Percentiles rank a stretch among this genome's conserved stretches.
phyloP scores from a whole-genome alignment of 2,113 vertebrate species.

The Petrocephalus zakoni region DNA sequence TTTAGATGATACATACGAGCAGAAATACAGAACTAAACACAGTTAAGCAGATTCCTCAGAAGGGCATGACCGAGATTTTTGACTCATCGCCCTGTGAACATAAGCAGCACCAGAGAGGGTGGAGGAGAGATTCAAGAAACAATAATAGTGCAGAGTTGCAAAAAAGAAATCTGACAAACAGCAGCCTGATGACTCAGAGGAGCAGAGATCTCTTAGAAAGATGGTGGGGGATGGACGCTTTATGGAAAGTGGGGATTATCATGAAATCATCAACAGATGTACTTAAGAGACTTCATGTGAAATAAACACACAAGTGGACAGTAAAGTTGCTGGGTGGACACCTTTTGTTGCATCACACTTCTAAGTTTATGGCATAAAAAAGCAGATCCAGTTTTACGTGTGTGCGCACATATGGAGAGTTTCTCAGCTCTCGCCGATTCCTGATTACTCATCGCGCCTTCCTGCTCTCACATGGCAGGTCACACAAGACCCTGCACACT shows the following conservation, averaged over 20 bases:
- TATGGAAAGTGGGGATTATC: neutral
- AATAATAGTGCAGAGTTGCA: neutral
- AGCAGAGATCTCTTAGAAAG: neutral
- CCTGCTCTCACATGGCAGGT: neutral
- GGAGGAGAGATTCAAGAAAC: neutral
- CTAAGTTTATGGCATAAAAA: neutral
- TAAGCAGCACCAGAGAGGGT: neutral
- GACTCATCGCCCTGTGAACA: neutral
- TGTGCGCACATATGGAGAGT: neutral
- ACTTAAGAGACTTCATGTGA: neutral
- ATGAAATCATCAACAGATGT: neutral
- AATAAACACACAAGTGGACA: neutral
- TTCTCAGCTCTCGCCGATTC: neutral
- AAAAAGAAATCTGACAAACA: neutral
- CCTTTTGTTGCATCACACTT: neutral
- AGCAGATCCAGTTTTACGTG: neutral
- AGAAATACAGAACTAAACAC: neutral
- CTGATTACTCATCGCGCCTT: neutral
- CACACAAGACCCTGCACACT: neutral
- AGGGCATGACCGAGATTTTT: neutral
- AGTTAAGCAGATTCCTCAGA: neutral
- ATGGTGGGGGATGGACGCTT: neutral
- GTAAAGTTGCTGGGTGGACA: neutral
- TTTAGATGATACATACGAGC: neutral
- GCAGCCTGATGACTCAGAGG: neutral